Base-by-base conservation (phyloP, 2,797 vertebrate genomes). In the Tenualosa thibaudeaui region DNA sequence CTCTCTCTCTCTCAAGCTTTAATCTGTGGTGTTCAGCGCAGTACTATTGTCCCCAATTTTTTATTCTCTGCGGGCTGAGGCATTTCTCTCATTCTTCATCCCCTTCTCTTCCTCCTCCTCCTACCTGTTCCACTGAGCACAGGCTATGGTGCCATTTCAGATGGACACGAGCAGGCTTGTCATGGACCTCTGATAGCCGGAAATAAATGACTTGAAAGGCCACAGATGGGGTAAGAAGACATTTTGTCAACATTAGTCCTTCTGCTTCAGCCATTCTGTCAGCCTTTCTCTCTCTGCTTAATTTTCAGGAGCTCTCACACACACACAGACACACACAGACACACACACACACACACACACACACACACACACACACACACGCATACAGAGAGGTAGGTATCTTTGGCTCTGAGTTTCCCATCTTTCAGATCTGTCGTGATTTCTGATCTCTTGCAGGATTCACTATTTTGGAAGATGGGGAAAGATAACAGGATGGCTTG, bases 31-130 rank as follows among this genome's bases (percentile, higher is more conserved):
- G 84, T 88, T 84, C 83, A 78, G 56, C 78, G 56, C 15, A 78
- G 83, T 78, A 40, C 81, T 37, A 83, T 68, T 83, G 85, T 84
- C 43, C 71, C 71, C 71, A 22, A 43, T 46, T 43, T n/a, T 10
- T 60, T 56, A 17, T 37, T 40, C 31, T 71, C 68, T 15, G 13
- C 2, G 5, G 58, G 82, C 49, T 81, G 84, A 85, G 13, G 82
- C 83, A 83, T 88, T 88, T 86, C 81, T 81, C 84, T 82, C 43
- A 51, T 53, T 81, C 87, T 86, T 86, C 85, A 85, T 85, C 81
- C 82, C 54, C 7, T 75, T 6, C 68, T 75, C 68, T 13, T 75
- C 68, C 0, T 40, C 68, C 40, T 78, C 71, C 40, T 78, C 71
- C 26, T 78, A 13, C 3, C 15, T 17, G 2, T 46, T 78, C 40